Evolutionary conservation across 1,140 invertebrate species (phyloP), one percentile per base, ranked within the genome.

Genomic region (Eumeta japonica): DNA sequence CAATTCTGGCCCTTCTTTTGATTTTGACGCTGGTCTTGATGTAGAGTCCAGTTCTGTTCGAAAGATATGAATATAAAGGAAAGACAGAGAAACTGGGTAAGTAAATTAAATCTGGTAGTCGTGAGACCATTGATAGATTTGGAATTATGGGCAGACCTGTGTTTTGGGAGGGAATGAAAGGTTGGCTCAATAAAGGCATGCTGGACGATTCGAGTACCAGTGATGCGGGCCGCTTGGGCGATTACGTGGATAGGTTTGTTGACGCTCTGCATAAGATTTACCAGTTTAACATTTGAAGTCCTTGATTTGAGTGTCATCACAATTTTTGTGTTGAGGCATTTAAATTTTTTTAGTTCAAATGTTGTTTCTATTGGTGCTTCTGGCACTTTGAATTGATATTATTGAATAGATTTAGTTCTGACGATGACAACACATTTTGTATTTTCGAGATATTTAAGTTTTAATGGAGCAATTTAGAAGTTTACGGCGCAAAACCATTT

Each of bases 251-350:
- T 24, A 24, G 20, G 20, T 24, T n/a, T 24, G 20, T 24, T 24
- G 20, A 24, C n/a, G 20, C 20, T 24, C 20, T 24, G 20, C 20
- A 24, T 24, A 24, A n/a, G 20, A 24, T 24, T 24, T 24, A n/a
- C 20, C 20, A 24, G 20, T 24, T 24, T 24, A 24, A 7, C 7
- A n/a, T 24, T 24, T 24, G 20, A 24, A 24, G n/a, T 24, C n/a
- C n/a, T 7, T n/a, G 20, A n/a, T 24, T 24, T n/a, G 7, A 24
- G 20, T 24, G 7, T 24, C n/a, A 24, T 24, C 20, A 24, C 7
- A n/a, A 24, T 24, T 24, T 24, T 24, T 24, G n/a, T 7, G 20
- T 24, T 24, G 20, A 24, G 20, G 20, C 20, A 24, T 24, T 24
- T 24, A 7, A 24, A 24, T n/a, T 24, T 24, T 24, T 24, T 24